Evolutionary conservation across 2,113 vertebrate species (phyloP).

Genomic region (Benthochromis sp.): DNA sequence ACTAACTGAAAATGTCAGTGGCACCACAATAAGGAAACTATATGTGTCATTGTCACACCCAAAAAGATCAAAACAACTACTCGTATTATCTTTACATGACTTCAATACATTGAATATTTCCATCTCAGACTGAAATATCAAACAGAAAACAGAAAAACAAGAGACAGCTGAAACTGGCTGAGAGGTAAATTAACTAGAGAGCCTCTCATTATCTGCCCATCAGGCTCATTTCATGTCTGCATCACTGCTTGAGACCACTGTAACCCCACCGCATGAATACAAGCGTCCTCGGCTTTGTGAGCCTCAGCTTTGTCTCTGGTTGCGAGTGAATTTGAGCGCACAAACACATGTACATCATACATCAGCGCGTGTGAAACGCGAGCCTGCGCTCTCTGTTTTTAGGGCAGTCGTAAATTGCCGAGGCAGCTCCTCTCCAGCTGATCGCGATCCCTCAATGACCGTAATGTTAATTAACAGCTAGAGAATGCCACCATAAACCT

Average conservation of each 20-base stretch:
- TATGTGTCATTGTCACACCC: background rate
- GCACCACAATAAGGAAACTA: rapidly evolving
- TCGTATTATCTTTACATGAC: background rate
- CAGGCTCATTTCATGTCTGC: background rate
- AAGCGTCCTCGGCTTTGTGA: background rate
- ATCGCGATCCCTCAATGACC: constrained; percentile 53
- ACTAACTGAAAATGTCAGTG: background rate
- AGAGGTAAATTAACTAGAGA: background rate
- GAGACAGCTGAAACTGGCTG: background rate
- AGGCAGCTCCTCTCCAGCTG: constrained; percentile 40
- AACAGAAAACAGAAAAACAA: background rate
- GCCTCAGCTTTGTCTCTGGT: background rate
- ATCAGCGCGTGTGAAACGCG: background rate
- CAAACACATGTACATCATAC: background rate
- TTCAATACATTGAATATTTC: background rate
- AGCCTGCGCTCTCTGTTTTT: constrained; percentile 30
- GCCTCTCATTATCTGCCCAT: constrained; percentile 1
- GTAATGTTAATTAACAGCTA: constrained; percentile 66
- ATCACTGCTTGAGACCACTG: background rate
- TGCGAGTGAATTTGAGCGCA: background rate
- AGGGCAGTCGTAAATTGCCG: constrained; percentile 50
- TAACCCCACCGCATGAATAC: background rate
- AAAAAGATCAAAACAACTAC: background rate
- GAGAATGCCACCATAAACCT: constrained; percentile 64
- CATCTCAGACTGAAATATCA: background rate